Base-by-base conservation (phyloP, 2,113 vertebrate genomes). In the Daubentonia madagascariensis region DNA sequence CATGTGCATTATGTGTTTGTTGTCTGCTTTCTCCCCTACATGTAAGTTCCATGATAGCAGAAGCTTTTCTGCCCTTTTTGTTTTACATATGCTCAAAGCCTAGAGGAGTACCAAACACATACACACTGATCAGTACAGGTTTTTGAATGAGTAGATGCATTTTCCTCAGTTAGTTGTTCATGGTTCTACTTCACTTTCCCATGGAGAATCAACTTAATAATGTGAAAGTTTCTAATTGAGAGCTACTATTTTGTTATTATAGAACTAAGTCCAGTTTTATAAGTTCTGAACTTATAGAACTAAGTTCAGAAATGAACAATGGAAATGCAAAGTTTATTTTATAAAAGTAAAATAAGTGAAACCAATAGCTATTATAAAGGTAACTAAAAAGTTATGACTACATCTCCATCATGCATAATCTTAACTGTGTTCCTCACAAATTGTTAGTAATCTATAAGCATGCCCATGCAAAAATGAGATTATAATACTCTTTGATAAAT, bases 291-390 rank as follows among this genome's bases (percentile, higher is more conserved):
- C n/a, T 52, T 88, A 68, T 7, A 93, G 14, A 84, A 89, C n/a
- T 28, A 91, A 91, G 5, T 8, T 16, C 17, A 89, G 61, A 85
- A 93, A 40, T 93, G 57, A 93, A 93, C 40, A 94, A 89, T 7
- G 12, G 35, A 95, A 95, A 79, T 7, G 85, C 6, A 86, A 83
- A 40, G 6, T 84, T 94, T 95, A 63, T 81, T 90, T 94, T 86
- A 80, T 8, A 79, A 95, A 92, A 91, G 3, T 65, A 35, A 96
- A 85, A 88, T 76, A 93, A 96, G 43, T 81, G 10, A 95, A 96
- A 72, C 32, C 18, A 83, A 61, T 48, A 30, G 18, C 11, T 78
- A 61, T 63, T 45, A n/a, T 13, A 96, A 65, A 57, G 30, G 25
- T 67, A 91, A 90, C 70, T 67, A 48, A 89, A 96, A 85, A 83